Conservation (phyloP, 2,888 invertebrate genomes). For the Uloborus plumipes region DNA sequence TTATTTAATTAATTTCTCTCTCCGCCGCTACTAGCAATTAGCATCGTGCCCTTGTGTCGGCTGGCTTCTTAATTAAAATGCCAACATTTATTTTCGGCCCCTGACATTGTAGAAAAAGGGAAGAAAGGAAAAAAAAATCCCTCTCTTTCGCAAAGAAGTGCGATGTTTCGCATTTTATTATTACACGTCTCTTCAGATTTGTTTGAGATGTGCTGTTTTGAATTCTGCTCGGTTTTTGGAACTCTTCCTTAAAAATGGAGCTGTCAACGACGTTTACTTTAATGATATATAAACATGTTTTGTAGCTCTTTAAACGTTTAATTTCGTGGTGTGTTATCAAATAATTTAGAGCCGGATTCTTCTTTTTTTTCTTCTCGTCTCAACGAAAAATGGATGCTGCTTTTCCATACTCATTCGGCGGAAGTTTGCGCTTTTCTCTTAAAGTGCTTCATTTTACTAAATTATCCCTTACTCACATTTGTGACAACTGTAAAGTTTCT, state of each 20-base stretch:
- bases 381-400: too few relatives aligned
- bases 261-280: conserved; percentile 26
- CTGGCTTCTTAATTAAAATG: conserved; percentile 52
- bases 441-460: too few relatives aligned
- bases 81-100: conserved; percentile 61
- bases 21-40: conserved; percentile 58
- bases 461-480: too few relatives aligned
- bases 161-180: conserved; percentile 45
- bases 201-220: conserved; percentile 17
- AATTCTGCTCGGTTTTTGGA: conserved; percentile 32
- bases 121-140: conserved; percentile 25
- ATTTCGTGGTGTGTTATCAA: conserved; percentile 4
- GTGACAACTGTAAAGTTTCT: too few relatives aligned
- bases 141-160: conserved; percentile 7
- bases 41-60: conserved; percentile 47
- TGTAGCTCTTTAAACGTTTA: conserved; percentile 30
- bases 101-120: conserved; percentile 14
- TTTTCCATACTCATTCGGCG: too few relatives aligned
- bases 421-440: too few relatives aligned
- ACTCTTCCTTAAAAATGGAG: conserved; percentile 22
- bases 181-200: conserved; percentile 27
- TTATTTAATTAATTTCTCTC: conserved; percentile 64
- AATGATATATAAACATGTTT: conserved; percentile 46
- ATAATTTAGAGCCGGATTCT: too few relatives aligned
- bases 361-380: too few relatives aligned